Conservation (phyloP, 2,888 invertebrate genomes). For the Nephrotoma appendiculata region DNA sequence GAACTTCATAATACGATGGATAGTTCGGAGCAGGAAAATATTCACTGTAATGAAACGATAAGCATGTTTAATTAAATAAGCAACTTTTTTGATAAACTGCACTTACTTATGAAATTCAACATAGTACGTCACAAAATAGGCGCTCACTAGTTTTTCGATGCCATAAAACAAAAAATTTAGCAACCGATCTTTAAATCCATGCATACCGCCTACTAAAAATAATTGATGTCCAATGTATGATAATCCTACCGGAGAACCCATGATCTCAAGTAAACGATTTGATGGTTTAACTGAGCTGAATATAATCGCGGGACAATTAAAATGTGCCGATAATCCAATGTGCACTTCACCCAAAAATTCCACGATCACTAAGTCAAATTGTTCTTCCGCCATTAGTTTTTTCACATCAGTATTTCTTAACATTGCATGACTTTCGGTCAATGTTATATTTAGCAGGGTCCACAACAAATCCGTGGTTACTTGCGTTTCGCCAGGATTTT, state of each 20-base stretch:
- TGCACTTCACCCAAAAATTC: neutral
- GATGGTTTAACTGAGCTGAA: neutral
- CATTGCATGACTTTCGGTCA: neutral
- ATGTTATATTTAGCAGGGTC: neutral
- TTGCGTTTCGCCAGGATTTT: neutral
- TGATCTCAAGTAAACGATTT: neutral
- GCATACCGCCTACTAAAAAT: neutral
- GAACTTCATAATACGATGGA: constrained; percentile 16
- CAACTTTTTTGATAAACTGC: neutral
- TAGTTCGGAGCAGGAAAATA: neutral
- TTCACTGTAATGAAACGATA: neutral
- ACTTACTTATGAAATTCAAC: neutral
- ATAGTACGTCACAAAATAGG: neutral
- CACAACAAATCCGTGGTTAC: neutral
- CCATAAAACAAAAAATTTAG: neutral
- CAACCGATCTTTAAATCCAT: neutral
- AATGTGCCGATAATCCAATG: constrained; percentile 13
- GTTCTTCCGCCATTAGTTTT: neutral
- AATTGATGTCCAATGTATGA: neutral
- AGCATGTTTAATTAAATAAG: no score
- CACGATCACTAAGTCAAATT: neutral
- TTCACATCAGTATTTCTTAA: neutral
- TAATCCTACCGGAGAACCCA: neutral
- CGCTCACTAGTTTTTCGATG: neutral
- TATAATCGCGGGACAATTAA: constrained; percentile 21